phyloP scores from a whole-genome alignment of 2,888 invertebrate species.

The Sussaba pulchella region DNA sequence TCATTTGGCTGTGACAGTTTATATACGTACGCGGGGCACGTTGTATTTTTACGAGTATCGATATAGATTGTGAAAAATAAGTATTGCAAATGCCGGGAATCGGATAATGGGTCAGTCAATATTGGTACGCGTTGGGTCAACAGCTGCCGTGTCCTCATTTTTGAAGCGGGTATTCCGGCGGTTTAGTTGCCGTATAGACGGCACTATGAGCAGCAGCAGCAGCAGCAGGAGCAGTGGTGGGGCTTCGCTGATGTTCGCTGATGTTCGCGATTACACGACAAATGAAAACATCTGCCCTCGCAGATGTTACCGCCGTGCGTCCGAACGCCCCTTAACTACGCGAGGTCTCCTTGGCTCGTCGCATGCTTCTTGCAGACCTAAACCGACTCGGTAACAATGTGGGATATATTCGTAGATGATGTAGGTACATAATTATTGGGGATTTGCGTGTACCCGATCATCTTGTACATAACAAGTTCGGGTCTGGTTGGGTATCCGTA shows the following conservation, averaged over 20 bases:
- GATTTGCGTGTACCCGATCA: too few species aligned
- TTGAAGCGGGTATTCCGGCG: constrained; percentile 7
- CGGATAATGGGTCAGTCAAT: background rate
- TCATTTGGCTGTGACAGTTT: constrained; percentile 6
- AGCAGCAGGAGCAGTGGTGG: background rate
- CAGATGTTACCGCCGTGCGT: constrained; percentile 51
- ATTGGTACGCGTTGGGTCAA: constrained; percentile 15
- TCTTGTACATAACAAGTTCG: too few species aligned
- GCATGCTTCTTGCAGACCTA: background rate
- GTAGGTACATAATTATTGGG: too few species aligned
- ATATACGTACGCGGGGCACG: background rate
- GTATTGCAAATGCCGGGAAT: background rate
- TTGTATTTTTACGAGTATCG: constrained; percentile 32
- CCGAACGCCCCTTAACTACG: constrained; percentile 1
- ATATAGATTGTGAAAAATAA: background rate
- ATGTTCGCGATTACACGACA: constrained; percentile 56
- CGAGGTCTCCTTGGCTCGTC: background rate
- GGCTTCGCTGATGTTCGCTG: constrained; percentile 36
- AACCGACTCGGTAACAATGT: background rate
- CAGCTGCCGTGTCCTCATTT: constrained; percentile 6
- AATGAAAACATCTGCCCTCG: constrained; percentile 59
- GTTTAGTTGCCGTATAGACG: constrained; percentile 19
- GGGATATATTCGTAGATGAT: background rate
- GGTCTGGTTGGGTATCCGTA: too few species aligned
- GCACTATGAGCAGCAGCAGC: constrained; percentile 5